Base-by-base conservation (phyloP, 2,888 invertebrate genomes). In the Tinea pellionella region DNA sequence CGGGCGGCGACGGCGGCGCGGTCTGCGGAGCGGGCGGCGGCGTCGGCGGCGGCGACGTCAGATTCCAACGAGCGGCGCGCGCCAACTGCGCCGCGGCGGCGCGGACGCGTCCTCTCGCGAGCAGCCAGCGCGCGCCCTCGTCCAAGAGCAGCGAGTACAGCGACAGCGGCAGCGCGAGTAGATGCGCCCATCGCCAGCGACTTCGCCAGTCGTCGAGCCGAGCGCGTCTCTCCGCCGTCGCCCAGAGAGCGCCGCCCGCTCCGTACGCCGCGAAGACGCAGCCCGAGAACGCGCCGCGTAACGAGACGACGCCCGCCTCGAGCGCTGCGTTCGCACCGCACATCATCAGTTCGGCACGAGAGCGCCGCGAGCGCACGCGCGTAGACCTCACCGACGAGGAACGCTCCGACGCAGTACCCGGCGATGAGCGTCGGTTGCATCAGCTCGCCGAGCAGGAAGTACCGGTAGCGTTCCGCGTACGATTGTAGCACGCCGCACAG, bases 111-210 rank as follows among this genome's bases (percentile, higher is more conserved):
- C 90, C 89, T 61, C 90, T 89, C 11, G 90, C 90, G 59, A 93
- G 78, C 60, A 94, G 85, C 95, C 95, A 95, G 67, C 95, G 89
- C 58, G 92, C 86, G 65, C 93, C 93, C 80, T 94, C 94, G 29
- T 93, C 92, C 29, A 92, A 71, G 55, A 93, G 71, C 88, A 92
- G 90, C 68, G 91, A 89, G 73, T 93, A 93, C 11, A 89, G 74
- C 53, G 94, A 78, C 64, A 93, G 88, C 15, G 93, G 74, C 62
- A 93, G 77, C 12, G 92, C 90, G 0, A 93, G 93, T 6, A 89
- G 74, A 73, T 94, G 94, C 37, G 92, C 77, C 37, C 89, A 80
- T 61, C 90, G 81, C 63, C 94, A 88, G 63, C 93, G 78, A 60
- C 79, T 72, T 64, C 92, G 89, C 95, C 95, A 96, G 71, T 91